Conservation (phyloP, 2,888 invertebrate species). For the Coecobrya sp. region DNA sequence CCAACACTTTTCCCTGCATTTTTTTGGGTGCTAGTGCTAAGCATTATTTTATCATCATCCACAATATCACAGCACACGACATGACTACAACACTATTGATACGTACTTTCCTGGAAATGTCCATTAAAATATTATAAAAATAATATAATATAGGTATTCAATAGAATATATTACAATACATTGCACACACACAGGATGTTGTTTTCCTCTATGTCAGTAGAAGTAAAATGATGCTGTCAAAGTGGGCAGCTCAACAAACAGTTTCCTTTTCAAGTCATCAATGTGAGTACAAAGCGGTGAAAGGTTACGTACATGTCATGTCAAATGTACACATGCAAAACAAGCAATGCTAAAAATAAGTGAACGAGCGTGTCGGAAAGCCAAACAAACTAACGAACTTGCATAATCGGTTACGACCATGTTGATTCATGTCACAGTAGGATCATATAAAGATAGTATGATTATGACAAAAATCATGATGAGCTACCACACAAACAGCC, state of each 20-base stretch:
- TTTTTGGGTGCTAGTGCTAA: background rate
- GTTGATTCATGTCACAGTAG: background rate
- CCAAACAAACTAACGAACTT: constrained; percentile 28
- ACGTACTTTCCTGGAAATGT: no score
- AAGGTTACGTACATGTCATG: background rate
- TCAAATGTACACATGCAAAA: no score
- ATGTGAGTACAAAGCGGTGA: background rate
- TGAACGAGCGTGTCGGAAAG: constrained; percentile 16
- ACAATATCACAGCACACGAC: background rate
- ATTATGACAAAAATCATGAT: background rate
- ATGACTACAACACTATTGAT: no score
- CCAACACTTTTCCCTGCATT: background rate
- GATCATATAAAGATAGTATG: constrained; percentile 1
- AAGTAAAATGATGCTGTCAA: background rate
- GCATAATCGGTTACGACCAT: background rate
- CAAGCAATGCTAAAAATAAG: background rate
- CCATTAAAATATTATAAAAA: no score
- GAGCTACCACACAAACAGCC: constrained; percentile 24
- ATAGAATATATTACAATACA: no score
- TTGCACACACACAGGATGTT: no score
- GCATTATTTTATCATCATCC: background rate
- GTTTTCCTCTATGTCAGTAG: background rate
- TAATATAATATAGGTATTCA: no score
- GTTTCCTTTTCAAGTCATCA: constrained; percentile 6
- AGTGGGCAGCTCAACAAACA: constrained; percentile 36